Base-by-base conservation (phyloP, 2,888 invertebrate genomes). In the Cecidostiba fungosa region DNA sequence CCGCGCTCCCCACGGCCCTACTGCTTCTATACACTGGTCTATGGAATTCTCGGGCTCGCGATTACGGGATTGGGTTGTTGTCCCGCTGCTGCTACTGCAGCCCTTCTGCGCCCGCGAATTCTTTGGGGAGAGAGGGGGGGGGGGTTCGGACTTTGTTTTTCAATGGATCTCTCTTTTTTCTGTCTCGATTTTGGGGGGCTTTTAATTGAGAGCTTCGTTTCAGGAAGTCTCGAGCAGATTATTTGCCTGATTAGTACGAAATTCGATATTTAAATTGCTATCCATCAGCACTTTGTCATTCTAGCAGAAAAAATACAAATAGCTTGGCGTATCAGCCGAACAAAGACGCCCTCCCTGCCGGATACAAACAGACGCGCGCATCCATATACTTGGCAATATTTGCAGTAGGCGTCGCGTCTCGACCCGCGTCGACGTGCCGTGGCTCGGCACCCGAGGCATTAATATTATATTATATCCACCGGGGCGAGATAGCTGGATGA, bases 381-480 rank as follows among this genome's bases (percentile, higher is more conserved):
- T 6, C 10, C 16, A 36, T 36, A 70, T 29, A 66, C 32, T 54
- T 62, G 62, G 62, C 82, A 85, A 85, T 85, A 82, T 87, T 87
- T 85, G 82, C 84, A 79, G 69, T 50, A 32, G 47, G 59, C 69
- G 69, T 16, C 14, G 50, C 14, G 50, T 23, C 19, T 26, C 23
- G 36, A 62, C 14, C 36, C 32, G 23, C 50, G 82, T 87, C 89
- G 88, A 90, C 91, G 92, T 92, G 91, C 90, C 89, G 89, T 88
- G 29, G 26, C 86, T 85, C 84, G 88, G 87, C 89, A 90, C 91
- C 90, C 90, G 90, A 86, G 91, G 92, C 91, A 91, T 92, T 92
- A 92, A 92, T 91, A 92, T 91, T 91, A 90, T 89, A 92, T 91
- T 88, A 91, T 90, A 90, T 90, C 70, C 54, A 47, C 86, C 43